Conservation (phyloP, 2,888 invertebrate genomes). For the Epistrophella euchroma region DNA sequence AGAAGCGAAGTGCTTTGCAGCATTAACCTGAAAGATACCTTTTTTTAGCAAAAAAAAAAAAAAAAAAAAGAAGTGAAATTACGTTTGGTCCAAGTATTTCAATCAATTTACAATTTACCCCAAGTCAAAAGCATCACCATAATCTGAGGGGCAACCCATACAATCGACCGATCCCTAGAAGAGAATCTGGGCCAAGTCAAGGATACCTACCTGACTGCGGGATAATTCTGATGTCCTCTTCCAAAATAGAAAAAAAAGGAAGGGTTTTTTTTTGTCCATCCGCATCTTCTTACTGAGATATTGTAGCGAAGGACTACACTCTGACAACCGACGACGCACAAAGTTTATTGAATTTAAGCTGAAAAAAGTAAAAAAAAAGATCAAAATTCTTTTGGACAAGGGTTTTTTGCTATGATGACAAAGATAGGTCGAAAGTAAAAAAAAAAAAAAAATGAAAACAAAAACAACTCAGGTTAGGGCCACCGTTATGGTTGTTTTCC, state of each 20-base stretch:
- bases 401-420: conserved; percentile 26
- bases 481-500: conserved; percentile 52
- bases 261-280: background rate
- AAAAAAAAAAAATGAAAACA: background rate
- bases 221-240: conserved; percentile 38
- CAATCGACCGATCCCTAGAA: background rate
- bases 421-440: conserved; percentile 15
- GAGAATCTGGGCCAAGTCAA: background rate
- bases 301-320: background rate
- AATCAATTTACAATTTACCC: conserved; percentile 73
- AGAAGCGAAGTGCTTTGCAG: conserved; percentile 57
- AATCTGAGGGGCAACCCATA: conserved; percentile 19
- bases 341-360: conserved; percentile 67
- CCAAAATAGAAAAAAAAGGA: conserved; percentile 6
- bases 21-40: conserved; percentile 62
- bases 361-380: conserved; percentile 19
- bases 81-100: conserved; percentile 73
- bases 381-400: conserved; percentile 51
- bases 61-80: conserved; percentile 22
- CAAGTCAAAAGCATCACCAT: conserved; percentile 49
- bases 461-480: background rate
- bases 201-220: conserved; percentile 52
- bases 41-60: conserved; percentile 1
- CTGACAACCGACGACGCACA: conserved; percentile 19
- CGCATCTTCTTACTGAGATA: conserved; percentile 25